Evolutionary conservation across 2,113 vertebrate species (phyloP).

Genomic region (Erpornis zantholeuca): DNA sequence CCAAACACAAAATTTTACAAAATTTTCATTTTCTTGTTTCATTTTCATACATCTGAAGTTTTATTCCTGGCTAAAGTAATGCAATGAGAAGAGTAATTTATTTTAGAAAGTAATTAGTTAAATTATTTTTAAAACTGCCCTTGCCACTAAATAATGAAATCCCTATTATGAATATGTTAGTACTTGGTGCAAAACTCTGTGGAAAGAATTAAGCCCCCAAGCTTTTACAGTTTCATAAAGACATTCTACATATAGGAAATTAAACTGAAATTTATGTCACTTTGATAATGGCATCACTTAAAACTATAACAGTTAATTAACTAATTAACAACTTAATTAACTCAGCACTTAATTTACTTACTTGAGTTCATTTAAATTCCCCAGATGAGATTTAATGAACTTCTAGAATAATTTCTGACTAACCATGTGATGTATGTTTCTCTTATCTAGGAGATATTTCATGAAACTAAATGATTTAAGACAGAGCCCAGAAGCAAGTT

Average conservation of each 20-base stretch:
- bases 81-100: neutral
- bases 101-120: slow-evolving; percentile 15
- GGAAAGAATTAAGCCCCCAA: slow-evolving; percentile 71
- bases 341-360: slow-evolving; percentile 83
- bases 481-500: slow-evolving; percentile 2
- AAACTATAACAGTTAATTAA: slow-evolving; percentile 83
- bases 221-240: slow-evolving; percentile 75
- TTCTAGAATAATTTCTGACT: slow-evolving; percentile 76
- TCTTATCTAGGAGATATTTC: slow-evolving; percentile 58
- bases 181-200: slow-evolving; percentile 65
- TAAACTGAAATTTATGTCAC: slow-evolving; percentile 79
- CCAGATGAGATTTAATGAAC: slow-evolving; percentile 78
- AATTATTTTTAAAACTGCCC: slow-evolving; percentile 44
- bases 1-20: neutral
- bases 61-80: neutral
- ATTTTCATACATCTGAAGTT: neutral
- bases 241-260: slow-evolving; percentile 68
- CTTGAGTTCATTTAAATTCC: slow-evolving; percentile 80
- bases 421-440: slow-evolving; percentile 67
- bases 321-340: slow-evolving; percentile 87
- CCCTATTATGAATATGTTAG: slow-evolving; percentile 41
- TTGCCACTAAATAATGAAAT: slow-evolving; percentile 45
- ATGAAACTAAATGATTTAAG: slow-evolving; percentile 69
- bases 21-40: neutral
- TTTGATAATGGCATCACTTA: slow-evolving; percentile 80